phyloP scores from a whole-genome alignment of 2,888 invertebrate genomes.

The Ecliptopera silaceata region DNA sequence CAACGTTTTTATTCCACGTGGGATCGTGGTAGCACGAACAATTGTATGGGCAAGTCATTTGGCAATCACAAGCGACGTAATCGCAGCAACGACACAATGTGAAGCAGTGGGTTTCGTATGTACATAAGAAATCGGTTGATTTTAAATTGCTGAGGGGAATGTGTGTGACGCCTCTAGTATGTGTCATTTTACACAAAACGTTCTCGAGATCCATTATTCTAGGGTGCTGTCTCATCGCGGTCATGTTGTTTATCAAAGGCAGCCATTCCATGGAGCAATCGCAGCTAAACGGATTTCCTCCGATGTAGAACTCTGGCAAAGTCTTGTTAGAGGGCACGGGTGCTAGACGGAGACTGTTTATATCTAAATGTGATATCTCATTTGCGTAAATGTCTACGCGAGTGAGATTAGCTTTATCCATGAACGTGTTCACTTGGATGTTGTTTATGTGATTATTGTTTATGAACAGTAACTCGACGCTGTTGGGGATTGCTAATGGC shows the following conservation, averaged over 20 bases:
- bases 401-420: conserved; percentile 91
- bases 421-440: conserved; percentile 93
- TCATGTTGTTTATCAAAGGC: conserved; percentile 94
- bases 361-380: conserved; percentile 91
- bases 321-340: conserved; percentile 88
- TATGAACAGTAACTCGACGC: conserved; percentile 92
- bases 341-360: conserved; percentile 90
- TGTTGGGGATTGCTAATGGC: conserved; percentile 92
- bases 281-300: conserved; percentile 96
- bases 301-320: conserved; percentile 94
- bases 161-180: conserved; percentile 90
- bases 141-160: conserved; percentile 89
- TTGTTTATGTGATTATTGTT: conserved; percentile 94
- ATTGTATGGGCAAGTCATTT: conserved; percentile 97
- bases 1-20: conserved; percentile 95
- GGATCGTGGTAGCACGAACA: conserved; percentile 98
- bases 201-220: conserved; percentile 94
- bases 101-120: conserved; percentile 96
- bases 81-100: conserved; percentile 97
- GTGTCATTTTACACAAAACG: conserved; percentile 93
- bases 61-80: conserved; percentile 97
- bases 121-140: conserved; percentile 93
- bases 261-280: conserved; percentile 98
- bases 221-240: conserved; percentile 91
- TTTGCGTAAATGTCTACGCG: conserved; percentile 96